Percentiles rank a stretch among this genome's conserved stretches.
Evolutionary conservation across 2,113 vertebrate species (phyloP).

Genomic region (Larimichthys polyactis): DNA sequence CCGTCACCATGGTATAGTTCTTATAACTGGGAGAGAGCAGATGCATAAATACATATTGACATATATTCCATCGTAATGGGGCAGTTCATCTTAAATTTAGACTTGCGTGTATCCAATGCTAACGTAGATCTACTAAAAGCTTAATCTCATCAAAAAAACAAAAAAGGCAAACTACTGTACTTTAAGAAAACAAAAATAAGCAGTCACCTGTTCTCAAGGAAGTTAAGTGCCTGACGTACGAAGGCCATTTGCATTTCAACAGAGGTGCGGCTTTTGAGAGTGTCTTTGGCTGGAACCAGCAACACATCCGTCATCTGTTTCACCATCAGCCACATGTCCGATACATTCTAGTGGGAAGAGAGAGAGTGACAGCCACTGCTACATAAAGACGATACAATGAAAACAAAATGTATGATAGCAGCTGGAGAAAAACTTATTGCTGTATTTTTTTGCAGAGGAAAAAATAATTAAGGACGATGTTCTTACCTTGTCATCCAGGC

Average conservation of each 20-base stretch:
- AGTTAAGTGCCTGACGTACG: conserved; percentile 89
- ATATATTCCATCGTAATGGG: background rate
- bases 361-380: background rate
- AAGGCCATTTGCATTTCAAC: conserved; percentile 96
- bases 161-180: background rate
- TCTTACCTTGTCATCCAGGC: conserved; percentile 94
- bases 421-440: background rate
- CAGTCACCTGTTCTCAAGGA: conserved; percentile 92
- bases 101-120: background rate
- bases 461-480: too few relatives aligned
- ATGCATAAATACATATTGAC: background rate
- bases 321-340: conserved; percentile 98
- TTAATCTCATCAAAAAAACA: background rate
- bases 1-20: conserved; percentile 94
- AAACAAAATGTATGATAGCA: background rate
- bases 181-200: background rate
- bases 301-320: conserved; percentile 96
- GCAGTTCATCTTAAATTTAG: background rate
- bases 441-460: too few relatives aligned
- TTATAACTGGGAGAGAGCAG: conserved; percentile 88
- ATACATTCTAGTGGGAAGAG: conserved; percentile 87
- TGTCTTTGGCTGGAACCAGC: conserved; percentile 90
- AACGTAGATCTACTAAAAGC: background rate
- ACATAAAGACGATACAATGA: background rate
- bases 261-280: conserved; percentile 90